Conservation (phyloP, 2,113 vertebrate genomes). For the Hyperoodon ampullatus region DNA sequence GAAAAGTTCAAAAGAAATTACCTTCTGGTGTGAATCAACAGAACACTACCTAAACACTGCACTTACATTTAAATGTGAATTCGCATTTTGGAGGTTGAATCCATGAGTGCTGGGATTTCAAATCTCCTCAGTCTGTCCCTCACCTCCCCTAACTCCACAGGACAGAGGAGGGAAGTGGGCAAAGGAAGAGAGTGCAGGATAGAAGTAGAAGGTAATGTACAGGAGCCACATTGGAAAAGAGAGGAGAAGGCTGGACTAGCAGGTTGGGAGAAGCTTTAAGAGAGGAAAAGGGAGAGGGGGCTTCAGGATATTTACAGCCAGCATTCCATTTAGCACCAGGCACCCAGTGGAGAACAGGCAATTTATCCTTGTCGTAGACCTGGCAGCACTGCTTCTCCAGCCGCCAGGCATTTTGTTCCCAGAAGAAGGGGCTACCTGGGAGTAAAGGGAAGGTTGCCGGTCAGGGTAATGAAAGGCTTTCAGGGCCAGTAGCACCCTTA, state of each 20-base stretch:
- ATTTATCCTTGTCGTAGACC: neutral
- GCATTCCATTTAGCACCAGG: neutral
- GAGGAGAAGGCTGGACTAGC: neutral
- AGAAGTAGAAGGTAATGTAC: neutral
- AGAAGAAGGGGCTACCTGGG: neutral
- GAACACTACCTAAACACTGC: neutral
- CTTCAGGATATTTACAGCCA: neutral
- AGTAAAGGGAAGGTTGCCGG: neutral
- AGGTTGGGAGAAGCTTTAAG: neutral
- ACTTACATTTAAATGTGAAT: neutral
- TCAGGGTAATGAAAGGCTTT: neutral
- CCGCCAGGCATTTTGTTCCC: constrained; percentile 8
- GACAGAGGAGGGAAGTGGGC: neutral
- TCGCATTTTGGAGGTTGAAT: neutral
- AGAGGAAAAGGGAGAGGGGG: neutral
- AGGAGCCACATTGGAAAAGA: neutral
- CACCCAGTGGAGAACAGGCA: constrained; percentile 38
- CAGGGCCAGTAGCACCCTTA: no score
- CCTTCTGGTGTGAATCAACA: neutral
- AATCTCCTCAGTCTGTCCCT: neutral
- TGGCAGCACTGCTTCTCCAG: neutral
- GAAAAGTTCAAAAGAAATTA: neutral
- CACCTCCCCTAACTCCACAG: neutral
- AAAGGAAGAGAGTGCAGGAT: neutral
- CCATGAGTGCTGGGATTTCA: neutral